A percentile compares a stretch with the other conserved stretches of the same genome.
Evolutionary conservation across 2,113 vertebrate genomes (phyloP).

Genomic region (Solenodon paradoxus): DNA sequence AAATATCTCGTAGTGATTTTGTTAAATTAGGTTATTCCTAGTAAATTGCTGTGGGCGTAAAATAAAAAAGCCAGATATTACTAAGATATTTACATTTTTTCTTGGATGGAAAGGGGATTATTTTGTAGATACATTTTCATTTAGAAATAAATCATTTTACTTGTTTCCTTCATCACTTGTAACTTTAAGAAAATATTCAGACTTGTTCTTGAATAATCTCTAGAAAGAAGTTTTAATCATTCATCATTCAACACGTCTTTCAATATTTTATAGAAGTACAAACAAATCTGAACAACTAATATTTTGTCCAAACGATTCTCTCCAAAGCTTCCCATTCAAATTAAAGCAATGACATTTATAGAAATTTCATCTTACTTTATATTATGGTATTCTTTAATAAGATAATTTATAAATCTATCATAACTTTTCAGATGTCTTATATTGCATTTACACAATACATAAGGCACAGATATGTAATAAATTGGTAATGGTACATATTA

Average conservation of each 20-base stretch:
- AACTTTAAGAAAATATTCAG: background rate
- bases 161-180: slow-evolving; percentile 28
- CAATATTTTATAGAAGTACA: background rate
- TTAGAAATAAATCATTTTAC: background rate
- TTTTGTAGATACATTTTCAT: background rate
- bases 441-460: background rate
- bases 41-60: background rate
- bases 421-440: background rate
- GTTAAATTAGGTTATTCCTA: background rate
- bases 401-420: background rate
- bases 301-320: background rate
- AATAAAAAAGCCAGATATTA: slow-evolving; percentile 16
- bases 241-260: background rate
- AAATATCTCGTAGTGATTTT: background rate
- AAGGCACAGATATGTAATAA: background rate
- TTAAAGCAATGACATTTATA: background rate
- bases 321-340: background rate
- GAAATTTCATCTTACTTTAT: slow-evolving; percentile 26
- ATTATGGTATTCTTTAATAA: background rate
- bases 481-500: background rate
- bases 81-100: background rate
- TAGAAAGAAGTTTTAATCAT: slow-evolving; percentile 19
- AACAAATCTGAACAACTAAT: background rate
- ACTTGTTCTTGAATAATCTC: background rate
- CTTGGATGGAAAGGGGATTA: background rate